phyloP scores from a whole-genome alignment of 2,113 vertebrate species.

The Dermatemys mawii region DNA sequence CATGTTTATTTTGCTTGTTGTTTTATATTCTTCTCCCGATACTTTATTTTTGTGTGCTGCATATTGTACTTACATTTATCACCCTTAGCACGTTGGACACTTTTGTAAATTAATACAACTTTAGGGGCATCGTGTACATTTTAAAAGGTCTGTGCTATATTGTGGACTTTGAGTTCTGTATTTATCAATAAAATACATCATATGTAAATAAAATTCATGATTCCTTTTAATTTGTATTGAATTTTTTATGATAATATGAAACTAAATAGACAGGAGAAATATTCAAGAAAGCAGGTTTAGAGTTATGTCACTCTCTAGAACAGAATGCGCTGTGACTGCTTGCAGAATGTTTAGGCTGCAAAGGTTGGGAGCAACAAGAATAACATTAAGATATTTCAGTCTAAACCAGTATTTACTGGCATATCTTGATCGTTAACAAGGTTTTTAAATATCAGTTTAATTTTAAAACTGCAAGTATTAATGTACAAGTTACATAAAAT shows the following conservation, averaged over 20 bases:
- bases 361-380: background rate
- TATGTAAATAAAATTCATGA: background rate
- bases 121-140: background rate
- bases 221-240: background rate
- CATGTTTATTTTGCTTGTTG: background rate
- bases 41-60: background rate
- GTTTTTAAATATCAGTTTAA: background rate
- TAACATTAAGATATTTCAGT: background rate
- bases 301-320: background rate
- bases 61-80: background rate
- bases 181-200: background rate
- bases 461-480: background rate
- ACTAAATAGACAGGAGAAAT: too few relatives aligned
- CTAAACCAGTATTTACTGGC: background rate
- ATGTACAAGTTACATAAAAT: fast-evolving
- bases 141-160: background rate
- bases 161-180: background rate
- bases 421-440: background rate
- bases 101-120: background rate
- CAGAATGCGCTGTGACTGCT: background rate
- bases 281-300: background rate
- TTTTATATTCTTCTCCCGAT: background rate
- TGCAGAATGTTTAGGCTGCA: background rate
- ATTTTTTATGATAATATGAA: too few relatives aligned
- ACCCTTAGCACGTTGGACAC: background rate